Evolutionary conservation across 2,797 vertebrate genomes (phyloP).

Genomic region (Nannoperca obscura): DNA sequence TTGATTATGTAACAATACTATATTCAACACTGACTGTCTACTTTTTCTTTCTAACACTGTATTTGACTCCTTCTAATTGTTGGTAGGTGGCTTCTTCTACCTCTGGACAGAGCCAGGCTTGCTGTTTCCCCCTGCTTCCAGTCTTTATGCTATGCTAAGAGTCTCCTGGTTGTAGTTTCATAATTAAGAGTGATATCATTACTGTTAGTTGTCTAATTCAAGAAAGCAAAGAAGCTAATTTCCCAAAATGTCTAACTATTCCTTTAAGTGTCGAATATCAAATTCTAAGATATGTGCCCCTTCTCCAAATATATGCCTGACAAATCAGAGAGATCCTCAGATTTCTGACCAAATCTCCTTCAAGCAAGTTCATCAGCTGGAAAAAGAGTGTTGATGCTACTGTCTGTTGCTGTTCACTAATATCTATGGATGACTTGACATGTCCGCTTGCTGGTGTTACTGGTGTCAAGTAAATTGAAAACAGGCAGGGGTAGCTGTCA

Average conservation of each 20-base stretch:
- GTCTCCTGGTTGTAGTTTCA: not conserved
- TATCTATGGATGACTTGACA: conserved; percentile 51
- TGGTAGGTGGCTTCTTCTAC: not conserved
- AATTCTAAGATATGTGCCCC: not conserved
- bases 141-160: not conserved
- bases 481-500: conserved; percentile 44
- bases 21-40: conserved; percentile 24
- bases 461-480: conserved; percentile 61
- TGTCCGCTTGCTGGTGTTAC: conserved; percentile 43
- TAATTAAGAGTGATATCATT: not conserved
- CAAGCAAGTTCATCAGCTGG: conserved; percentile 24
- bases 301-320: conserved; percentile 14
- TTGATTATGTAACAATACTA: conserved; percentile 64
- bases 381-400: conserved; percentile 19
- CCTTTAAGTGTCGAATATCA: not conserved
- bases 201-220: not conserved
- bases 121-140: not conserved
- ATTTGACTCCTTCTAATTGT: not conserved
- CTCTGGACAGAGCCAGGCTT: not conserved
- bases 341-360: conserved; percentile 25
- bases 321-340: conserved; percentile 7
- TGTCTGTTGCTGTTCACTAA: conserved; percentile 33
- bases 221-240: not conserved
- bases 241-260: not conserved
- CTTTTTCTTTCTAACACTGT: conserved; percentile 8